Evolutionary conservation across 2,888 invertebrate species (phyloP).

Genomic region (Agriotes lineatus): DNA sequence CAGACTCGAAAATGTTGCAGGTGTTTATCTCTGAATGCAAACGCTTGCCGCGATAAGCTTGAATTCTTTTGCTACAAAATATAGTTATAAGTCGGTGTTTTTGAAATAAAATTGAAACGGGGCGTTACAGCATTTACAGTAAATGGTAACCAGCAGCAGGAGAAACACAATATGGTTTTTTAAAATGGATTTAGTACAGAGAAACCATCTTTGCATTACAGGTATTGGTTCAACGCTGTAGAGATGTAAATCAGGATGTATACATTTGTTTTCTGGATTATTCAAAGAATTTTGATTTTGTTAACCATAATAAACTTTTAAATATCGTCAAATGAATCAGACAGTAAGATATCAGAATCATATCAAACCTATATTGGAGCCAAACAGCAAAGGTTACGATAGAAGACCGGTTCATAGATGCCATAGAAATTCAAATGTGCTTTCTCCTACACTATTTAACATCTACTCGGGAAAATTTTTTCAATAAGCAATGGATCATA

Average conservation of each 20-base stretch:
- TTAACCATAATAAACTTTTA: background rate
- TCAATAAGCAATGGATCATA: background rate
- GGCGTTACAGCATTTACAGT: too few relatives aligned
- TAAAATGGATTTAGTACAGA: background rate
- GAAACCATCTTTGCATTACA: too few relatives aligned
- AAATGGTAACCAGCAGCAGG: too few relatives aligned
- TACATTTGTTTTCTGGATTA: background rate
- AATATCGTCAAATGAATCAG: background rate
- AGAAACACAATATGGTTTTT: background rate
- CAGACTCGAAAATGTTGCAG: too few relatives aligned
- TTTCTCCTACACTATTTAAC: background rate
- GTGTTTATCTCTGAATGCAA: too few relatives aligned
- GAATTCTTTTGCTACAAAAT: too few relatives aligned
- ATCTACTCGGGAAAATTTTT: background rate
- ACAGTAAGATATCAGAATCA: background rate
- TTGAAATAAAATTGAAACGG: too few relatives aligned
- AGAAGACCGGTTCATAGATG: background rate
- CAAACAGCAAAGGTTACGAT: background rate
- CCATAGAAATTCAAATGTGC: background rate
- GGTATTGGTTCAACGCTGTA: background rate
- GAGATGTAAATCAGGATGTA: background rate
- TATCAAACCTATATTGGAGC: constrained; percentile 2
- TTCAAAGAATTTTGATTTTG: background rate
- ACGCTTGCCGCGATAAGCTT: too few relatives aligned
- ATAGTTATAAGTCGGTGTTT: too few relatives aligned